Evolutionary conservation across 1,140 invertebrate species (phyloP).

Genomic region (Drosophila arizonae): DNA sequence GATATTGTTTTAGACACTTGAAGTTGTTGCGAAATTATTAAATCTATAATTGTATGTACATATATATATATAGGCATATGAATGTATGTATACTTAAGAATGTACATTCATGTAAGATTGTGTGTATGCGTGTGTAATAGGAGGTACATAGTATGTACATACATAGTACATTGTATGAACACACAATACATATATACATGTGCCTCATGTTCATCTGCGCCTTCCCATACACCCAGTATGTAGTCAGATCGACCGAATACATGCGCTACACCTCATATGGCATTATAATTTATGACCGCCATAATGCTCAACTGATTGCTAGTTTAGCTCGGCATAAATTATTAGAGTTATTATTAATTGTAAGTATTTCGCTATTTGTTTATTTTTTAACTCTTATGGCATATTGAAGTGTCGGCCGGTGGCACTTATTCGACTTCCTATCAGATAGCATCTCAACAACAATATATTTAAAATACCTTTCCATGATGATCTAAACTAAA

Average conservation of each 20-base stretch:
- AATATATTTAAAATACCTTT: conserved; percentile 17
- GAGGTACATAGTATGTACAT: not conserved
- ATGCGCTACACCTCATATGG: too few relatives aligned
- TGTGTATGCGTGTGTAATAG: too few relatives aligned
- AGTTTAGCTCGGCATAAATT: conserved; percentile 34
- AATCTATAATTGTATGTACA: not conserved
- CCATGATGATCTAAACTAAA: conserved; percentile 19
- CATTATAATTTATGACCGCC: conserved; percentile 18
- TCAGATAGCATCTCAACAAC: not conserved
- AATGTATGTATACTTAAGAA: too few relatives aligned
- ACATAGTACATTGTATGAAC: too few relatives aligned
- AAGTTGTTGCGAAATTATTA: conserved; percentile 9
- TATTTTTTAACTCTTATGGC: not conserved
- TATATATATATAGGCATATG: not conserved
- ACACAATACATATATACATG: too few relatives aligned
- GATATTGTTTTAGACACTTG: conserved; percentile 21
- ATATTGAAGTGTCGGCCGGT: not conserved
- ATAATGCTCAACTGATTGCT: conserved; percentile 32
- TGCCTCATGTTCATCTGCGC: not conserved
- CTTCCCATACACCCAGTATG: not conserved
- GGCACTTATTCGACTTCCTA: conserved; percentile 5
- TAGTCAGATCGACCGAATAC: conserved; percentile 7
- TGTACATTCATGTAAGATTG: too few relatives aligned
- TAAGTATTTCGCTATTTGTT: not conserved
- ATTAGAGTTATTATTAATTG: conserved; percentile 39